Evolutionary conservation across 2,113 vertebrate genomes (phyloP), one percentile per base, ranked within the genome.

Genomic region (Tragulus kanchil): DNA sequence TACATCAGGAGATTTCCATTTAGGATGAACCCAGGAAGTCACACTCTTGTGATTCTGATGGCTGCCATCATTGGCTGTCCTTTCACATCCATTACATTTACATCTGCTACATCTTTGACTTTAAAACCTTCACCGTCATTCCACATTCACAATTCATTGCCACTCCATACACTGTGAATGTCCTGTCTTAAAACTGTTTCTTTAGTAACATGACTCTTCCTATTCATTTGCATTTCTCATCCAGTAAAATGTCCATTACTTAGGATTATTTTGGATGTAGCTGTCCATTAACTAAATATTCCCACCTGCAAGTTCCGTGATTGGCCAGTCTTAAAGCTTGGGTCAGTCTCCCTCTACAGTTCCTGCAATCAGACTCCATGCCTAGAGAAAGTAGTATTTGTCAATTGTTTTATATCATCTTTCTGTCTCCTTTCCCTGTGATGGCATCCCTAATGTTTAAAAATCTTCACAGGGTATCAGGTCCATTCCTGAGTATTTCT

Each of bases 291-390:
- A 86, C 6, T 52, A 61, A 65, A 75, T 78, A 65, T 14, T 73
- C 3, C 50, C 25, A 21, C 7, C 8, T 50, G 1, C 6, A 61
- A 8, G 15, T 89, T 17, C 17, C 21, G 10, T 2, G 8, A 65
- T 56, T 48, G 28, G 3, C 8, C 42, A 61, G 1, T 36, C 36
- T 36, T 36, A 36, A 36, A 36, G 36, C 36, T 36, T 36, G 36
- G 36, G 36, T 36, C 36, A 36, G 3, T 42, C 5, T 90, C 31
- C 0, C 0, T 21, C 5, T 71, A 61, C 11, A 1, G 6, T 56
- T 17, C 25, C 36, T 69, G 7, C 2, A 26, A 25, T 23, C 17
- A 61, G 13, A 3, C 21, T 86, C 4, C 25, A 8, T n/a, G 7
- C 14, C 5, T 36, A 12, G 1, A 42, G 25, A 73, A 78, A 59